phyloP scores from a whole-genome alignment of 2,888 invertebrate species.

The Leptarthrus brevirostris region DNA sequence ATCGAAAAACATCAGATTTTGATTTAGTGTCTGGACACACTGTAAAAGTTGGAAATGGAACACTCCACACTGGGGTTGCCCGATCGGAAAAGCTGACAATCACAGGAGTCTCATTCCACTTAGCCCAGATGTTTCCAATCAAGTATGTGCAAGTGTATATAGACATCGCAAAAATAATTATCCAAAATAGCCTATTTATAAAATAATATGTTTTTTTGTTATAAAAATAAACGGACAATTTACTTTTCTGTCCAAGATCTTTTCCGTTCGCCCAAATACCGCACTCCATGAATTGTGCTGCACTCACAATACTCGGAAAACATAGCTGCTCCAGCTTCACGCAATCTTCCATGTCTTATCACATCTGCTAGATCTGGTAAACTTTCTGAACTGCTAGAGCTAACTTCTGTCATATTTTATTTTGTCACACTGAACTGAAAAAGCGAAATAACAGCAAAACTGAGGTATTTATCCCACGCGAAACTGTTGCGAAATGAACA shows the following conservation, averaged over 20 bases:
- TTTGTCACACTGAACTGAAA: background rate
- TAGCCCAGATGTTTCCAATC: constrained; percentile 73
- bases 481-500: background rate
- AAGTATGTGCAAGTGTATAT: constrained; percentile 71
- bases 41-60: constrained; percentile 65
- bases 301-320: constrained; percentile 50
- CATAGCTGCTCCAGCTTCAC: constrained; percentile 39
- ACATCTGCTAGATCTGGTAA: constrained; percentile 26
- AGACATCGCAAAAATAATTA: constrained; percentile 70
- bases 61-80: constrained; percentile 69
- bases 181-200: constrained; percentile 67
- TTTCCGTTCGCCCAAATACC: constrained; percentile 68
- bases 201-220: background rate
- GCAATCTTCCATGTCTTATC: constrained; percentile 16
- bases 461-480: background rate
- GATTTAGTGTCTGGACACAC: constrained; percentile 64
- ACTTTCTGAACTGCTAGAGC: background rate
- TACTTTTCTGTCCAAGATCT: constrained; percentile 48
- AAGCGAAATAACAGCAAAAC: background rate
- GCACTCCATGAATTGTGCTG: constrained; percentile 71
- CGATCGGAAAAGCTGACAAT: constrained; percentile 80
- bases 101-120: constrained; percentile 77
- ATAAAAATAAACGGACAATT: background rate
- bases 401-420: background rate
- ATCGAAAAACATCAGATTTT: constrained; percentile 32